Evolutionary conservation across 30 jellyfish, hydroid and myxozoan species (phyloP).

Genomic region (Hydractinia echinata): DNA sequence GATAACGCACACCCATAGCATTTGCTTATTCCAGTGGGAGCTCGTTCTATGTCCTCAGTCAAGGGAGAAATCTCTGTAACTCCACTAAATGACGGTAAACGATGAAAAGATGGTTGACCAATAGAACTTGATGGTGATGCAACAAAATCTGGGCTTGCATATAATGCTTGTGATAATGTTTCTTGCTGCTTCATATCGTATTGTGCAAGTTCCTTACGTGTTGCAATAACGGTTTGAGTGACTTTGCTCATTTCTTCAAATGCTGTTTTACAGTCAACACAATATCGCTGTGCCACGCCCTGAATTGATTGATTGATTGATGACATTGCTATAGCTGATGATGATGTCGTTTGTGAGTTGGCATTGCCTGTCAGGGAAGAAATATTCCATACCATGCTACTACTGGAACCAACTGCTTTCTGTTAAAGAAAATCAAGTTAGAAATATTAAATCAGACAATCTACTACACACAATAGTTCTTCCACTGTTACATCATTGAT

Average conservation of each 20-base stretch:
- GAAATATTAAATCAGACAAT: no score
- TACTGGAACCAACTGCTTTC: constrained; percentile 8
- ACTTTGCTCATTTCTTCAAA: constrained; percentile 87
- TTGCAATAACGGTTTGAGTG: constrained; percentile 84
- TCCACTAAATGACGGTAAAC: constrained; percentile 30
- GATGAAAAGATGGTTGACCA: constrained; percentile 20
- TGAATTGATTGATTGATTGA: constrained; percentile 79
- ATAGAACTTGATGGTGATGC: constrained; percentile 41
- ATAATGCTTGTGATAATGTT: constrained; percentile 50
- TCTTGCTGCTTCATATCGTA: constrained; percentile 74
- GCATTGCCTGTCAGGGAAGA: constrained; percentile 15
- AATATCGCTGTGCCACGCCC: constrained; percentile 73
- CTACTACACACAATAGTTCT: no score
- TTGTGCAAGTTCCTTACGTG: constrained; percentile 62
- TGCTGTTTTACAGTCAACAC: constrained; percentile 73
- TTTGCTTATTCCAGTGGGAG: constrained; percentile 41
- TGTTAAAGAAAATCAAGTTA: not conserved
- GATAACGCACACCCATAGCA: constrained; percentile 88
- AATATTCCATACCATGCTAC: constrained; percentile 26
- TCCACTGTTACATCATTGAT: no score
- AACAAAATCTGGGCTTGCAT: constrained; percentile 64
- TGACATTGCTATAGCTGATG: constrained; percentile 28
- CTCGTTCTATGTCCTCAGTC: constrained; percentile 11
- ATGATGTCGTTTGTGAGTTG: constrained; percentile 4
- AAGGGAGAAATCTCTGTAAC: not conserved